Percentiles rank a stretch among this genome's conserved stretches.
phyloP scores from a whole-genome alignment of 2,888 invertebrate genomes.

The Lithophane semibrunnea region DNA sequence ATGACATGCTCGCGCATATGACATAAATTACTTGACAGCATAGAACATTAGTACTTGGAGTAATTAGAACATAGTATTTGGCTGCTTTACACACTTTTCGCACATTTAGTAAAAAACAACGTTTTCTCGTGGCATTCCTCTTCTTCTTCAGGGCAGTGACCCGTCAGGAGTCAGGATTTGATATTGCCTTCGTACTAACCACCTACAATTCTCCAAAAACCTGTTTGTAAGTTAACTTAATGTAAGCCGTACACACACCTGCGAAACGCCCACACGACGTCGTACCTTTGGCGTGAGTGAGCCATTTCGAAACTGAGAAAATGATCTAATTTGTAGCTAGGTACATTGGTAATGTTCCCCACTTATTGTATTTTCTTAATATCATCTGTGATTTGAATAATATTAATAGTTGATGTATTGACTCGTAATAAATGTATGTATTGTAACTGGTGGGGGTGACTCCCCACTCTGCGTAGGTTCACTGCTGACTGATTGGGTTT shows the following conservation, averaged over 20 bases:
- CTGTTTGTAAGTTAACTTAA: constrained; percentile 2
- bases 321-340: neutral
- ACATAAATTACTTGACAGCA: neutral
- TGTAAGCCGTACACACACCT: constrained; percentile 5
- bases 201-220: constrained; percentile 19
- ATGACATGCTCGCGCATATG: neutral
- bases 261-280: neutral
- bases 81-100: neutral
- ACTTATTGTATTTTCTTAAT: neutral
- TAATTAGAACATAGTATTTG: too few relatives aligned
- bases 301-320: neutral
- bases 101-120: neutral
- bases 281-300: constrained; percentile 2
- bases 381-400: neutral
- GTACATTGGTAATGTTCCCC: neutral
- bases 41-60: too few relatives aligned
- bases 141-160: neutral
- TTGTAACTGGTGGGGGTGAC: neutral
- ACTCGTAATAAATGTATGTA: neutral
- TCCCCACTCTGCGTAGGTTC: too few relatives aligned
- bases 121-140: neutral
- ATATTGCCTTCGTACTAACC: neutral
- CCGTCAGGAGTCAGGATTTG: neutral
- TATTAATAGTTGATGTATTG: neutral
- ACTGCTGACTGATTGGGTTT: too few relatives aligned